Evolutionary conservation across 2,797 vertebrate species (phyloP).

Genomic region (Pantherophis vulpinus): DNA sequence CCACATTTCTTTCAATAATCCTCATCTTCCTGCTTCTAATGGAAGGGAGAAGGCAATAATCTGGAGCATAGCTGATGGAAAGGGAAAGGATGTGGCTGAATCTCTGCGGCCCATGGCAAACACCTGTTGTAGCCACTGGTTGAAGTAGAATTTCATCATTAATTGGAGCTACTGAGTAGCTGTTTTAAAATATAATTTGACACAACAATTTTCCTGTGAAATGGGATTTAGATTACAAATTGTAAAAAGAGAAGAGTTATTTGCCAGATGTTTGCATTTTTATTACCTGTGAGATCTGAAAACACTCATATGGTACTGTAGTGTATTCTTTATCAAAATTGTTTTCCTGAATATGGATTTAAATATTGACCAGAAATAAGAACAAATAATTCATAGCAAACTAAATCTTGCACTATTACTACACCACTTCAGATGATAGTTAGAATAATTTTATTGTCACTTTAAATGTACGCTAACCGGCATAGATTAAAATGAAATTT

Average conservation of each 20-base stretch:
- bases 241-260: slow-evolving; percentile 10
- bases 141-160: neutral
- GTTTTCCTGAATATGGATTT: neutral
- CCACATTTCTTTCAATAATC: neutral
- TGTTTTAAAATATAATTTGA: neutral
- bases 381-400: neutral
- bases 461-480: no score
- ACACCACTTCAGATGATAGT: neutral
- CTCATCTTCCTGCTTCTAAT: neutral
- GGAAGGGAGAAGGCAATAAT: neutral
- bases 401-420: neutral
- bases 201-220: slow-evolving; percentile 4
- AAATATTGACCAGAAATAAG: neutral
- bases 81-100: neutral
- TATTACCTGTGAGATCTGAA: neutral
- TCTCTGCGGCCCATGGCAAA: neutral
- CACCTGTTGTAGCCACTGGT: neutral
- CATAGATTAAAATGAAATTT: no score
- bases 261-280: slow-evolving; percentile 14
- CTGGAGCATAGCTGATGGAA: neutral
- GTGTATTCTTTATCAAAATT: neutral
- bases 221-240: neutral
- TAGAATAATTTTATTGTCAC: no score
- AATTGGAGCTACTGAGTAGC: neutral
- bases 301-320: neutral